Base-by-base conservation (phyloP, 2,888 invertebrate genomes). In the Chalcosyrphus nemorum region DNA sequence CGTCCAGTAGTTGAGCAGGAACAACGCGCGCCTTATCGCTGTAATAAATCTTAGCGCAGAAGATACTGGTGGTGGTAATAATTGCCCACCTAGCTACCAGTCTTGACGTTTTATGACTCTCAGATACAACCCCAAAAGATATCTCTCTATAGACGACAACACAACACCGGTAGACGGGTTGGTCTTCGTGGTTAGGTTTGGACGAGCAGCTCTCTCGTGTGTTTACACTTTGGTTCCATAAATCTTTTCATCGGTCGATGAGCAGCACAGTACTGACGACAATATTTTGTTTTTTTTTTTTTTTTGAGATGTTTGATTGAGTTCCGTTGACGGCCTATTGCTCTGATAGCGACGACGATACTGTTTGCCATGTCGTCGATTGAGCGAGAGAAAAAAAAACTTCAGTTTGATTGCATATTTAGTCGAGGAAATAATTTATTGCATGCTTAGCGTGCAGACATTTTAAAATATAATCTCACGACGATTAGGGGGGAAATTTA, bases 181-280 rank as follows among this genome's bases (percentile, higher is more conserved):
- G 38, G 21, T 61, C 38, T 13, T 50, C 6, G 13, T 52, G 7
- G 45, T 6, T 52, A 5, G 13, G 27, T 50, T 27, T 15, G 35
- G 38, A 24, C 56, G 43, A 19, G 2, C 17, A 21, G 13, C 19
- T 56, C 50, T 65, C 29, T n/a, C n/a, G n/a, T n/a, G 4, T 76
- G 41, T 76, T 76, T 76, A 70, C 70, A 50, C 41, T 70, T 61
- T 43, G 68, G 68, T 70, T 61, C 76, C 76, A 76, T 76, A 76
- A 76, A 76, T 76, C 59, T 76, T 76, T 59, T 52, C 50, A 21
- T 38, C 38, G 56, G 11, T 29, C 65, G 75, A 66, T 56, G 56
- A 47, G 66, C 38, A 47, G 29, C 19, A 56, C 19, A 43, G 19
- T 59, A 27, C 24, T 41, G 13, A 56, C 57, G n/a, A 15, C n/a